Evolutionary conservation across 2,113 vertebrate genomes (phyloP), one percentile per base, ranked within the genome.

Genomic region (Cervus canadensis): DNA sequence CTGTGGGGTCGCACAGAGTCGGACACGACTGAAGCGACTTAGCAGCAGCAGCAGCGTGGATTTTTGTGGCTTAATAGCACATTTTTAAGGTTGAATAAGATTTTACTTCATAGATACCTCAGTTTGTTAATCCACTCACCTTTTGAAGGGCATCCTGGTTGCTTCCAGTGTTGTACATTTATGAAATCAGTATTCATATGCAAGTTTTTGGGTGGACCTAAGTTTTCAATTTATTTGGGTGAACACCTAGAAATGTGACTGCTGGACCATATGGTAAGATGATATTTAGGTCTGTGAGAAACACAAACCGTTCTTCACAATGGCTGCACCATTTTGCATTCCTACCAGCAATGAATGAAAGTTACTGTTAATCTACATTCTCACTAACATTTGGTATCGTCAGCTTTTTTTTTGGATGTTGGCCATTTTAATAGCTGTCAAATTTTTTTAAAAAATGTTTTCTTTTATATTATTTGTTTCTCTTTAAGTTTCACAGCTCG

Each of bases 391-490:
- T 89, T 67, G 57, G 26, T 79, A 79, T 7, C 86, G 6, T 90
- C 16, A 33, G 4, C 19, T 5, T 21, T 45, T 87, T 82, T 60
- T 19, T 50, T 60, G 12, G 13, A 43, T 92, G 50, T 92, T 89
- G 26, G 15, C 25, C 33, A 50, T 95, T 59, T 43, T 57, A 85
- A 30, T 59, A 43, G 4, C 26, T 89, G 1, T 89, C 5, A 92
- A 36, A 90, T 7, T 74, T 40, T 6, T 45, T 87, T 92, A 90
- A 96, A 93, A 90, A 96, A 93, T 94, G 78, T 90, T 57, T 96
- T 89, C 43, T 85, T 94, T 94, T 30, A 36, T 87, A 6, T 62
- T 87, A 62, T 85, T 86, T 52, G 28, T 15, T 82, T 94, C 10
- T 89, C 62, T 94, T 84, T 12, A 15, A 79, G 45, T 2, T 36